Percentiles rank a stretch among this genome's conserved stretches.
phyloP scores from a whole-genome alignment of 2,113 vertebrate species.

The Neolamprologus devosi region DNA sequence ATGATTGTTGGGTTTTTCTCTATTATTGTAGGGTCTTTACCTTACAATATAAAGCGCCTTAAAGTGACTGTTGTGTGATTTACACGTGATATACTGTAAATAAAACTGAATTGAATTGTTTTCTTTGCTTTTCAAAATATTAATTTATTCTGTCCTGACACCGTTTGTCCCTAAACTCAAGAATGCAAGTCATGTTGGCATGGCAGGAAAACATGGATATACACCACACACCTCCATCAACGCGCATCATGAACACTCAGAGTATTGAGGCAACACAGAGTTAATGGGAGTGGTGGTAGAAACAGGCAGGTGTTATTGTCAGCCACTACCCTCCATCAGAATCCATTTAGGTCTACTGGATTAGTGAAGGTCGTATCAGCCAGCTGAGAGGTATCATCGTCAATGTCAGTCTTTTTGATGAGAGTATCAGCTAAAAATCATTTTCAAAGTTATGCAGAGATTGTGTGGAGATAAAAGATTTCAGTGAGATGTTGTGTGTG shows the following conservation, averaged over 20 bases:
- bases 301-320: not conserved
- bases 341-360: not conserved
- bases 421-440: not conserved
- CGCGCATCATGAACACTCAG: not conserved
- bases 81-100: not conserved
- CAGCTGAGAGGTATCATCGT: not conserved
- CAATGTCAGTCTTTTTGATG: not conserved
- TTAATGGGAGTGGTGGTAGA: conserved; percentile 18
- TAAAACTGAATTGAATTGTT: not conserved
- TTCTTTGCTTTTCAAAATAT: conserved; percentile 8
- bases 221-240: not conserved
- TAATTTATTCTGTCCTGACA: conserved; percentile 15
- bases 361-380: not conserved
- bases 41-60: fast-evolving
- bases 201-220: not conserved
- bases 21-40: not conserved
- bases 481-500: not conserved
- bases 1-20: not conserved
- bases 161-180: not conserved
- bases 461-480: not conserved
- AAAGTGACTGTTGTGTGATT: fast-evolving
- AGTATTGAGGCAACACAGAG: not conserved
- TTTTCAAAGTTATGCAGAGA: not conserved
- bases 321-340: not conserved
- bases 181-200: not conserved